These are phyloP conservation scores for Neoarius graeffei DNA, from an alignment of 2,113 vertebrate genomes.

Conservation along the genomic window DNA sequence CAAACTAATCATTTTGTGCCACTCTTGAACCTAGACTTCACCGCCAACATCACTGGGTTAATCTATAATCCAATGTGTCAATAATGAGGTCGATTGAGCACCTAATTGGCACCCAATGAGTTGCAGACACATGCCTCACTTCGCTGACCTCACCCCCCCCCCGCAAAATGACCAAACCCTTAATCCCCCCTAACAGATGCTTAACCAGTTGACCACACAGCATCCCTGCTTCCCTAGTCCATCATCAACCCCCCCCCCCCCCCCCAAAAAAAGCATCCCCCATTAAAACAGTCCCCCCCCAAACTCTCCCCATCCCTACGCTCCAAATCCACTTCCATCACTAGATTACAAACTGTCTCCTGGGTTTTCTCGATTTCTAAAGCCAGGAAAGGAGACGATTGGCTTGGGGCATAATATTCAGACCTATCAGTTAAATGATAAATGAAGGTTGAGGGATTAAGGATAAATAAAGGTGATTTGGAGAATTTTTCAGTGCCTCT, in stretches of 20 bases:
- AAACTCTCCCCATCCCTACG: no score
- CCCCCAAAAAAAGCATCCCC: no score
- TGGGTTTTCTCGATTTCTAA: background rate
- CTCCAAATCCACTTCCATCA: background rate
- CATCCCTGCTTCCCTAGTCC: background rate
- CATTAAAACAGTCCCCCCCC: no score
- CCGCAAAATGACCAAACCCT: background rate
- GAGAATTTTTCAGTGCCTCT: background rate
- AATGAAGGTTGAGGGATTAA: background rate
- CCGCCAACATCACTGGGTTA: slow-evolving; percentile 16
- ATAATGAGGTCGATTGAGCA: slow-evolving; percentile 15
- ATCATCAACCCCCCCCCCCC: background rate
- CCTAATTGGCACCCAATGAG: slow-evolving; percentile 21
- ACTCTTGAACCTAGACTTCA: slow-evolving; percentile 47
- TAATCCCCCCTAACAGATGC: slow-evolving; percentile 12
- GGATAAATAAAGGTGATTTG: background rate
- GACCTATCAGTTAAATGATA: background rate
- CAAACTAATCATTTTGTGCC: slow-evolving; percentile 38
- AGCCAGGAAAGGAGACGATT: background rate
- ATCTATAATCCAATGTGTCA: background rate
- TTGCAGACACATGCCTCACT: background rate
- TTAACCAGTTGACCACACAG: slow-evolving; percentile 13
- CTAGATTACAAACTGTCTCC: background rate
- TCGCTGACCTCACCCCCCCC: background rate
- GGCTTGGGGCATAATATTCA: background rate